Conservation (phyloP, 2,113 vertebrate genomes). For the Eolophus roseicapilla region DNA sequence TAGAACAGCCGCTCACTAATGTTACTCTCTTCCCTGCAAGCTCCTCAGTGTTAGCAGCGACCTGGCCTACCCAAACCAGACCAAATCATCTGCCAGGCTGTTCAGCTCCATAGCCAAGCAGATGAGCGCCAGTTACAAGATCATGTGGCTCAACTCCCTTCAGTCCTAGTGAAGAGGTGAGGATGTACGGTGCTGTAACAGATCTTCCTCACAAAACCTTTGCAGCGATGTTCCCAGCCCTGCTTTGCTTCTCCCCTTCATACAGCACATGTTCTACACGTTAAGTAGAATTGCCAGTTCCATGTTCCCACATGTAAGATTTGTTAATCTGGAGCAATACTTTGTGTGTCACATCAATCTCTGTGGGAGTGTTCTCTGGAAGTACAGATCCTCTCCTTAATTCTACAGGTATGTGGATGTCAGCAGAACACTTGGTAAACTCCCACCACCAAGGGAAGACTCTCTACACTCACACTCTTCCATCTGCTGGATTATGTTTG, state of each 20-base stretch:
- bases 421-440: background rate
- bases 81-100: rapidly evolving
- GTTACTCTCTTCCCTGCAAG: background rate
- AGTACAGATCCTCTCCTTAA: background rate
- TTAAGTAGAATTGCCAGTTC: background rate
- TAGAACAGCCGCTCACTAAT: background rate
- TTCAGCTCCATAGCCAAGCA: background rate
- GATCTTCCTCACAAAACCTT: background rate
- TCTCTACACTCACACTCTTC: background rate
- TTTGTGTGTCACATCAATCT: background rate
- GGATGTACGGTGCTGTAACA: background rate
- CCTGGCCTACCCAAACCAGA: background rate
- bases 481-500: background rate
- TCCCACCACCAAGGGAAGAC: background rate
- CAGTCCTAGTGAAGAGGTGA: rapidly evolving
- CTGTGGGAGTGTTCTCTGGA: background rate
- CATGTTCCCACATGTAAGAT: background rate
- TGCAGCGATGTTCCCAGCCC: background rate
- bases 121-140: background rate
- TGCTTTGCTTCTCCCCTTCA: background rate
- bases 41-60: background rate
- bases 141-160: rapidly evolving
- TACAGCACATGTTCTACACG: background rate
- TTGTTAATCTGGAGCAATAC: background rate
- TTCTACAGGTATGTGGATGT: rapidly evolving